Percentiles rank a stretch among this genome's conserved stretches.
phyloP scores from a whole-genome alignment of 2,113 vertebrate genomes.

The Synodontis membranacea region DNA sequence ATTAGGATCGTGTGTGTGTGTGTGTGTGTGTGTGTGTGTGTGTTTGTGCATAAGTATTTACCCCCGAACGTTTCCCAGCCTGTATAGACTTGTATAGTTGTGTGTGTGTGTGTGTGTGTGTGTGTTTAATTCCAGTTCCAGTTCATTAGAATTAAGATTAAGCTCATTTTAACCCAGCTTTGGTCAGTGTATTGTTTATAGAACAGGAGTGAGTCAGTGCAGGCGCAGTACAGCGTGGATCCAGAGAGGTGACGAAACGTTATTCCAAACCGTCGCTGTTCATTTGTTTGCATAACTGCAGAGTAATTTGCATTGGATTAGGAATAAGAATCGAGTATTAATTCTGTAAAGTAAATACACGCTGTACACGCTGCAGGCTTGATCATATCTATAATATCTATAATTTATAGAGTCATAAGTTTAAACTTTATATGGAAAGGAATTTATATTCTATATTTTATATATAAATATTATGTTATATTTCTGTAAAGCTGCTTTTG shows the following conservation, averaged over 20 bases:
- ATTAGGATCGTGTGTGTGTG: neutral
- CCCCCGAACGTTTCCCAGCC: neutral
- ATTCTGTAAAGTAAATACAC: neutral
- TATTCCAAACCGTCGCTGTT: neutral
- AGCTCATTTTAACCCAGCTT: neutral
- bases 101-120: no score
- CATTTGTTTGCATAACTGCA: neutral
- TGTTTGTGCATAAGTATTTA: neutral
- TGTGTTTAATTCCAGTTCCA: no score
- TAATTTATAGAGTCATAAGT: no score
- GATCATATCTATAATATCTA: no score
- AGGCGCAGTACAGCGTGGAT: neutral
- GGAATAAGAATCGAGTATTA: neutral
- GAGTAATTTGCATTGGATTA: conserved; percentile 6
- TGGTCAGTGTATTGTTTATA: neutral
- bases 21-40: neutral
- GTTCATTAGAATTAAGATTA: neutral
- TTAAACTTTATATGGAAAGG: no score
- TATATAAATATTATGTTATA: no score
- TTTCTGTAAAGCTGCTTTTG: no score
- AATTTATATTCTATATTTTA: no score
- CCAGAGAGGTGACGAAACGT: neutral
- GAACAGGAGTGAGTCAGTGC: neutral
- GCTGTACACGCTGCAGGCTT: neutral
- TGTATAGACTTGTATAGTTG: neutral